Conservation (phyloP, 1,140 invertebrate species). For the Aphis gossypii region DNA sequence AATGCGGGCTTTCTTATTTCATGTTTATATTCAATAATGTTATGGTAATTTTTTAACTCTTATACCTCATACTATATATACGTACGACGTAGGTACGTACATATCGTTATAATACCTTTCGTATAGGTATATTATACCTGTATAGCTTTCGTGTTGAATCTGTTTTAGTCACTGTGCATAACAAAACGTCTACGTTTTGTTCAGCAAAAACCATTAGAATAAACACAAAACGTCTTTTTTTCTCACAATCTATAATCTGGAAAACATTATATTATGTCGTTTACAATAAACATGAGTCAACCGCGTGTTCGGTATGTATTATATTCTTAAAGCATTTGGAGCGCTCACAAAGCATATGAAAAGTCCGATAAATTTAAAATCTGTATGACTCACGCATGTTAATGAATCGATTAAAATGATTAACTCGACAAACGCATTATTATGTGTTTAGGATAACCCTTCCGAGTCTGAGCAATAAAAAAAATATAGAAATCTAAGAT, state of each 20-base stretch:
- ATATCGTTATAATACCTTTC: not conserved
- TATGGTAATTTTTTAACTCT: constrained; percentile 21
- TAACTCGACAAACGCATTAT: constrained; percentile 1
- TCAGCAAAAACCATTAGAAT: not conserved
- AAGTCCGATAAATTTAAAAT: constrained; percentile 53
- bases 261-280: constrained; percentile 28
- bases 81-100: not conserved
- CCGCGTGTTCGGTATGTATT: not conserved
- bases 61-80: not conserved
- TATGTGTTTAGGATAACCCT: constrained; percentile 25
- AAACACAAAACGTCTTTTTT: constrained; percentile 34
- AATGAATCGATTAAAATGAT: constrained; percentile 46
- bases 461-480: not conserved
- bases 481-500: constrained; percentile 15
- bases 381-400: constrained; percentile 37
- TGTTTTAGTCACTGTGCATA: not conserved
- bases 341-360: not conserved
- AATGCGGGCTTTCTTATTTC: not conserved
- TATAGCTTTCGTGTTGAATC: not conserved
- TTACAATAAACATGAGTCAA: not conserved
- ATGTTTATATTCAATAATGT: not conserved
- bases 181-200: not conserved
- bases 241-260: constrained; percentile 15
- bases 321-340: constrained; percentile 28
- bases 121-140: not conserved